phyloP scores from a whole-genome alignment of 2,113 vertebrate genomes.

The Maccullochella peelii region DNA sequence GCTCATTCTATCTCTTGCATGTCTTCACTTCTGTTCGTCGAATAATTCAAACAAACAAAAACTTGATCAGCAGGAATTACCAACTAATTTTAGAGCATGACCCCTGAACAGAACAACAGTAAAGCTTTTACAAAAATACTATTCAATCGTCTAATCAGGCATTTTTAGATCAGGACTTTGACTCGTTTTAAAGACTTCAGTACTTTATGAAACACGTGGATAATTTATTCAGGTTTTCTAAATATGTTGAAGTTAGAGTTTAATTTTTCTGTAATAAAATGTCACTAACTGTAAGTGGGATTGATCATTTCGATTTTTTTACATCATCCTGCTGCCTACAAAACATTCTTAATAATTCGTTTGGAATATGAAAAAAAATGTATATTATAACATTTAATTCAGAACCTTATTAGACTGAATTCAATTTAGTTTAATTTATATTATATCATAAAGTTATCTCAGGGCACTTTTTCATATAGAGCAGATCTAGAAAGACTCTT shows the following conservation, averaged over 20 bases:
- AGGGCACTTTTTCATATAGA: too few relatives aligned
- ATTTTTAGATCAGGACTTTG: not conserved
- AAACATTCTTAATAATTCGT: not conserved
- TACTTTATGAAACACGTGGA: not conserved
- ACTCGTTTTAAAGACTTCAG: not conserved
- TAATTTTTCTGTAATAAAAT: not conserved
- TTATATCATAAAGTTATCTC: too few relatives aligned
- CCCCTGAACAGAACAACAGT: not conserved
- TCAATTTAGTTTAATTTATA: too few relatives aligned
- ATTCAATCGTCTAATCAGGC: not conserved
- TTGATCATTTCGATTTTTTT: conserved; percentile 13
- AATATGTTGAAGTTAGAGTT: not conserved
- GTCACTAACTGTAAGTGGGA: not conserved
- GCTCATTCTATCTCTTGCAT: not conserved
- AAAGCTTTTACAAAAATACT: not conserved
- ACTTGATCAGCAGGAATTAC: not conserved
- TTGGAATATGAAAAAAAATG: not conserved
- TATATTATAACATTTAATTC: not conserved
- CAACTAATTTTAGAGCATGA: not conserved
- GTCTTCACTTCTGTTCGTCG: not conserved
- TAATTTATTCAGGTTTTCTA: not conserved
- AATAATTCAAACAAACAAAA: not conserved
- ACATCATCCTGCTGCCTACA: not conserved
- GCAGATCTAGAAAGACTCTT: too few relatives aligned
- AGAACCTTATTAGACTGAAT: not conserved